Evolutionary conservation across 2,888 invertebrate species (phyloP), one percentile per base, ranked within the genome.

Genomic region (Syrphus vitripennis): DNA sequence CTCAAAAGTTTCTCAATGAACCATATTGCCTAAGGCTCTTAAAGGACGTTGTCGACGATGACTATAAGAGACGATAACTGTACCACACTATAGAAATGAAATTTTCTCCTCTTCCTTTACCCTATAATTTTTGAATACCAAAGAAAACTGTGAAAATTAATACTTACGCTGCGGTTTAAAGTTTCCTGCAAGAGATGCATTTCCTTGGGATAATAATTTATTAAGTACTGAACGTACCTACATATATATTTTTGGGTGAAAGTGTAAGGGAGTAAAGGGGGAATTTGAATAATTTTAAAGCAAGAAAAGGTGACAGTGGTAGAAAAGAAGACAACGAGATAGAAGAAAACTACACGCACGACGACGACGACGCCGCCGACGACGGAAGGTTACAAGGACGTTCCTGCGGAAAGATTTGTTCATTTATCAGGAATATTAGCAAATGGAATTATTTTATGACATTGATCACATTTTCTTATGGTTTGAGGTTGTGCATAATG

Each of bases 391-490:
- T 40, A 26, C n/a, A 14, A 16, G n/a, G 34, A 34, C 4, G 55
- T 79, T 70, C 55, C 53, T 61, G 63, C 21, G 10, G 31, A 57
- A 71, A 59, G 59, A 71, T 75, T 71, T 57, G 40, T 67, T 48
- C 48, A 31, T 65, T 83, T 48, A 74, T 79, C 63, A 29, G 61
- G 21, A 50, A 61, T 76, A 76, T 76, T 69, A 59, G 65, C 67
- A 76, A 81, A 80, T 67, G 70, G 57, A 69, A 55, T 81, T 81
- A 72, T 81, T 79, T 63, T 48, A 34, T 77, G 81, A 84, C 70
- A 77, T 69, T 77, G 81, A 84, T 84, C 81, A 67, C 71, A 77
- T 61, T 81, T 65, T 67, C 53, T 9, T 42, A 45, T 48, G 61
- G 19, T 48, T 61, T 12, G 16, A 40, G 31, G 37, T 16, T 14